These are phyloP conservation scores for Agonopterix subpropinquella DNA, from an alignment of 2,888 invertebrate genomes.

Conservation along the genomic window DNA sequence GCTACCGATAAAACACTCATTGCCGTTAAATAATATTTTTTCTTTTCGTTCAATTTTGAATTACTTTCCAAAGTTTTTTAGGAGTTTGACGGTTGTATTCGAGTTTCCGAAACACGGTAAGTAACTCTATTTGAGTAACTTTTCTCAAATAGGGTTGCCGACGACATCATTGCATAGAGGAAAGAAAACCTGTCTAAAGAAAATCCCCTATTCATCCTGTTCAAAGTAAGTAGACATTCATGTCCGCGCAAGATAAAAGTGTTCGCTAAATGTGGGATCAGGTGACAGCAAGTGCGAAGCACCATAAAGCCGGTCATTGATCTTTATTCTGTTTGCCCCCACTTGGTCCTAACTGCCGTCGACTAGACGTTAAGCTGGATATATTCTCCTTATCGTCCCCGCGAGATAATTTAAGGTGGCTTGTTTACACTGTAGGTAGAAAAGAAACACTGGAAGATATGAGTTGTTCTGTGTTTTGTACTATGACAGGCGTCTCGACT, in stretches of 20 bases:
- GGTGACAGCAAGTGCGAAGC: slow-evolving; percentile 44
- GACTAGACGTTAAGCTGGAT: slow-evolving; percentile 38
- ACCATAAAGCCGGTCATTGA: slow-evolving; percentile 50
- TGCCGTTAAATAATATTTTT: too few species aligned
- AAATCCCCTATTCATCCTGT: slow-evolving; percentile 6
- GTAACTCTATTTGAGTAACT: too few species aligned
- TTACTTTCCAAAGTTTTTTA: too few species aligned
- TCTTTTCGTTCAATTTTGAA: too few species aligned
- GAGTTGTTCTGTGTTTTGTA: too few species aligned
- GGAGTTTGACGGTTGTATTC: too few species aligned
- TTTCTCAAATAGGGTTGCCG: too few species aligned
- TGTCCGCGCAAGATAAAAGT: slow-evolving; percentile 21
- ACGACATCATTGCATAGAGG: too few species aligned
- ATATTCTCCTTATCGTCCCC: slow-evolving; percentile 40
- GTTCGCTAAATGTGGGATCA: slow-evolving; percentile 35
- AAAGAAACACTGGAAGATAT: slow-evolving; percentile 6
- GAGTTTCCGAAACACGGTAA: too few species aligned
- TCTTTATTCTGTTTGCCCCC: slow-evolving; percentile 51
- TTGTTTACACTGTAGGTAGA: slow-evolving; percentile 30
- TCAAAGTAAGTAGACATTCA: slow-evolving; percentile 11
- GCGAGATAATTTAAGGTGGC: slow-evolving; percentile 30
- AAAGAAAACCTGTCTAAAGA: neutral
- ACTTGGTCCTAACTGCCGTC: slow-evolving; percentile 22
- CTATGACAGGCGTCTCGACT: too few species aligned
- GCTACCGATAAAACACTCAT: too few species aligned